Evolutionary conservation across 2,797 vertebrate genomes (phyloP), one percentile per base, ranked within the genome.

Genomic region (Enteromius anoplus): DNA sequence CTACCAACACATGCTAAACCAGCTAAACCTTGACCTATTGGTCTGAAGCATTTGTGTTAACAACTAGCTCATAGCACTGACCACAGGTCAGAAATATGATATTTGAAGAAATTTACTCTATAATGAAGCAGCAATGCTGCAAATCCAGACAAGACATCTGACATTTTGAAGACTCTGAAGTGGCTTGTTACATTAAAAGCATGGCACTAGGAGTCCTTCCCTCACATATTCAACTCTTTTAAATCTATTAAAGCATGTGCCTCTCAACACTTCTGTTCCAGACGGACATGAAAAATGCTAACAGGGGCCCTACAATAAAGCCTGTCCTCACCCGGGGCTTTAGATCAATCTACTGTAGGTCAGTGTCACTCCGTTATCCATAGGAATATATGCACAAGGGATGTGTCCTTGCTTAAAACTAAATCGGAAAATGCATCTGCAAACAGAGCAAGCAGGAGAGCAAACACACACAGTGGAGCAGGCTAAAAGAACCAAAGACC

Each of bases 361-460:
- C 64, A 72, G 49, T 47, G 89, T 91, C 87, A 84, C 91, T 91
- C 86, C 88, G 91, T 90, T 91, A 87, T 89, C 88, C 78, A 84
- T 88, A 90, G 91, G 86, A 90, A 93, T 92, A 92, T 92, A 93
- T 93, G 91, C 92, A 93, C 88, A 92, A 89, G 90, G 85, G 91
- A 89, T 92, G 89, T 89, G 93, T 92, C 92, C 92, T 93, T 91
- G 91, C 93, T 92, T 89, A 91, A 90, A 93, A 91, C 89, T 86
- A 91, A 94, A 92, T 93, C 91, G 89, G 92, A 93, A 93, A 93
- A 94, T 92, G 89, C 90, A 90, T 91, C 89, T 85, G 91, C 91
- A 94, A 94, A 94, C 91, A 93, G 90, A 91, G 88, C 89, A 87
- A 91, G 89, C 88, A 10, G 89, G 89, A 81, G 83, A 92, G 91